A percentile compares a stretch with the other conserved stretches of the same genome.
These are phyloP conservation scores for Ophion ellenae DNA, from an alignment of 2,888 invertebrate genomes.

Conservation along the genomic window DNA sequence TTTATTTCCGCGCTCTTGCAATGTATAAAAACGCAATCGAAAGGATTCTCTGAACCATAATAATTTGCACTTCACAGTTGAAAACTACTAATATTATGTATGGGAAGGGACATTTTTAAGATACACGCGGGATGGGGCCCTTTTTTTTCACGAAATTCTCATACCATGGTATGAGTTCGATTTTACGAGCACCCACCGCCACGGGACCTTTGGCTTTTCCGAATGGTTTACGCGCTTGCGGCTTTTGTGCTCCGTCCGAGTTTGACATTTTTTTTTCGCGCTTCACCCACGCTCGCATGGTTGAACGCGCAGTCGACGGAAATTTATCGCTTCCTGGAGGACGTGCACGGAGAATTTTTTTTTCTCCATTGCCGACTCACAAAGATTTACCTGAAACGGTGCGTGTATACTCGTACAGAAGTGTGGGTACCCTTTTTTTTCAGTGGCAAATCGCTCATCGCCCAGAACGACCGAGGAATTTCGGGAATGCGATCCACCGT, in stretches of 20 bases:
- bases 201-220: conserved; percentile 29
- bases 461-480: conserved; percentile 31
- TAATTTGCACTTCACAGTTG: conserved; percentile 56
- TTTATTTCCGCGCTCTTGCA: conserved; percentile 13
- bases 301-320: conserved; percentile 50
- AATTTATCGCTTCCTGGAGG: conserved; percentile 70
- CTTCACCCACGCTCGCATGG: conserved; percentile 45
- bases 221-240: conserved; percentile 43
- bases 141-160: conserved; percentile 47
- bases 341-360: conserved; percentile 43
- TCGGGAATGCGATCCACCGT: conserved; percentile 25
- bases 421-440: conserved; percentile 42
- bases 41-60: conserved; percentile 69
- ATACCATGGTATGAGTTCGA: too few relatives aligned
- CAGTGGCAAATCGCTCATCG: conserved; percentile 20
- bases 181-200: conserved; percentile 57
- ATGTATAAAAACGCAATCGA: conserved; percentile 42
- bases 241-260: conserved; percentile 54
- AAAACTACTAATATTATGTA: conserved; percentile 20
- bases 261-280: conserved; percentile 64
- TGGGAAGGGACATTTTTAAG: conserved; percentile 29
- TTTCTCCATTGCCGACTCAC: conserved; percentile 10
- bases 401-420: neutral
- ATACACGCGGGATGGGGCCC: conserved; percentile 5
- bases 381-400: conserved; percentile 52